These are phyloP conservation scores for Phoxinus dragarum DNA, from an alignment of 2,797 vertebrate genomes.

Conservation along the genomic window DNA sequence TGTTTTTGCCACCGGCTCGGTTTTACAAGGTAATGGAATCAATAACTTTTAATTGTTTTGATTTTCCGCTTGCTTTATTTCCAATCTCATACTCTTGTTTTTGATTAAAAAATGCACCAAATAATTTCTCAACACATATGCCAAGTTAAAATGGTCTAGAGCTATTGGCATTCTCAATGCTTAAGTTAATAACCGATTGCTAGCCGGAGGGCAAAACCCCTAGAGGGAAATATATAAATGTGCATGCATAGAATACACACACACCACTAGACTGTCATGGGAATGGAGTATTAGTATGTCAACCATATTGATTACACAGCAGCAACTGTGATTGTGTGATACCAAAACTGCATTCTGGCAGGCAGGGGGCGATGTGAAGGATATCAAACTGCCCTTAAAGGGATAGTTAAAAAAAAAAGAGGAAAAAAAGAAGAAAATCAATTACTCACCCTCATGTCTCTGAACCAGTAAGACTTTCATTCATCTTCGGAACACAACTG, in stretches of 20 bases:
- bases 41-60: slow-evolving; percentile 7
- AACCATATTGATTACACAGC: slow-evolving; percentile 44
- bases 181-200: slow-evolving; percentile 1
- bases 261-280: not conserved
- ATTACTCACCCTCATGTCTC: not conserved
- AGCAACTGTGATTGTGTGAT: slow-evolving; percentile 41
- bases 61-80: slow-evolving; percentile 16
- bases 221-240: not conserved
- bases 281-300: slow-evolving; percentile 20
- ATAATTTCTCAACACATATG: not conserved
- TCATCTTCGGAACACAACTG: not conserved
- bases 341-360: slow-evolving; percentile 22
- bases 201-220: not conserved
- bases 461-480: not conserved
- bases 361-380: not conserved
- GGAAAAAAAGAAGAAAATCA: not conserved
- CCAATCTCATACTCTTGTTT: not conserved
- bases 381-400: slow-evolving; percentile 10
- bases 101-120: not conserved
- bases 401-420: not conserved
- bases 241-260: not conserved
- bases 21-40: slow-evolving; percentile 23
- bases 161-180: not conserved
- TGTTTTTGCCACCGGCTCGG: not conserved
- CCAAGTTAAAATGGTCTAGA: not conserved